A percentile compares a stretch with the other conserved stretches of the same genome.
phyloP scores from a whole-genome alignment of 2,113 vertebrate genomes.

The Acrocephalus arundinaceus region DNA sequence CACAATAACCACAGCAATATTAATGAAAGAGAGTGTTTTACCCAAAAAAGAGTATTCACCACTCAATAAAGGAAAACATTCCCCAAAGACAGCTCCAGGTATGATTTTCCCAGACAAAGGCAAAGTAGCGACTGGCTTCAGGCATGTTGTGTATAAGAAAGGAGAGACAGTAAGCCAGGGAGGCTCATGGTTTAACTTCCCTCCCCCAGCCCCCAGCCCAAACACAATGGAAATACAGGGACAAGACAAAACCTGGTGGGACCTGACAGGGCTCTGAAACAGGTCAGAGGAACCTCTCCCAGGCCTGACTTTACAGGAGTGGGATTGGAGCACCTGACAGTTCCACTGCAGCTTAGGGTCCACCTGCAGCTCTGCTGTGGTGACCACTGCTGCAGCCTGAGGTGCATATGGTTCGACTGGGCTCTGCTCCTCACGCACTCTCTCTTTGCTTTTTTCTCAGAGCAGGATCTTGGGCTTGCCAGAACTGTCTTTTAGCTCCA shows the following conservation, averaged over 20 bases:
- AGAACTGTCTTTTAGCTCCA: fast-evolving
- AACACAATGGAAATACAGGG: neutral
- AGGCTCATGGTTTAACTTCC: neutral
- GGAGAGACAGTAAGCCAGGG: neutral
- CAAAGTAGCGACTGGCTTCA: neutral
- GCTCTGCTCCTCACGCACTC: fast-evolving
- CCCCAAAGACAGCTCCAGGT: neutral
- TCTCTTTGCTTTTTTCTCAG: neutral
- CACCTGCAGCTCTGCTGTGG: neutral
- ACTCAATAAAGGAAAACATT: neutral
- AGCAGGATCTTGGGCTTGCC: fast-evolving
- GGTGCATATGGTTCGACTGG: fast-evolving
- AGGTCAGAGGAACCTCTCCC: neutral
- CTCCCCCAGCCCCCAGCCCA: neutral
- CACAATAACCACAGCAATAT: neutral
- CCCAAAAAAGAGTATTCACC: neutral
- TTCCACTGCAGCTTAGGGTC: neutral
- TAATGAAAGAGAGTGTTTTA: neutral
- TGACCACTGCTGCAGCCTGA: neutral
- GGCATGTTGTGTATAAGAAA: neutral
- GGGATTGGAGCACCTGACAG: fast-evolving
- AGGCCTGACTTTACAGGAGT: neutral
- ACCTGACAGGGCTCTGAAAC: neutral
- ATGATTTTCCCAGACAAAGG: neutral
- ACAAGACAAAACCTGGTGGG: neutral